Conservation (phyloP, 2,113 vertebrate species). For the Chaetodon auriga region DNA sequence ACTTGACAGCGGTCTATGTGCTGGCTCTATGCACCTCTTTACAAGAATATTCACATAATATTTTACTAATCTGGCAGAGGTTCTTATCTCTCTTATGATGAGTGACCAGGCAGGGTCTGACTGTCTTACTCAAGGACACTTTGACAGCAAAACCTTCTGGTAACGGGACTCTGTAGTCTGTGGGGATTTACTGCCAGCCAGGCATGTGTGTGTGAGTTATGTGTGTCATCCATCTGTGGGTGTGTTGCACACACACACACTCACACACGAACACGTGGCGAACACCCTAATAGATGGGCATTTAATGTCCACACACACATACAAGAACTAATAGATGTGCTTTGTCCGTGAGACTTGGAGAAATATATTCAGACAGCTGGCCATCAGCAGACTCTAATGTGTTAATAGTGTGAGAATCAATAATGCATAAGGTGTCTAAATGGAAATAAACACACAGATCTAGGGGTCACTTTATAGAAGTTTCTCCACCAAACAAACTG, state of each 20-base stretch:
- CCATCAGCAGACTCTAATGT: conserved; percentile 37
- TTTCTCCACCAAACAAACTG: conserved; percentile 26
- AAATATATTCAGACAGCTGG: conserved; percentile 56
- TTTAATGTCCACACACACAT: conserved; percentile 62
- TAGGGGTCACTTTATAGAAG: conserved; percentile 29
- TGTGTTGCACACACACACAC: conserved; percentile 6
- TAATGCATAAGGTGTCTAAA: conserved; percentile 64
- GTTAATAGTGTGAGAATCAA: conserved; percentile 63
- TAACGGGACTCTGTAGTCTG: conserved; percentile 68
- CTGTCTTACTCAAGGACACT: conserved; percentile 79
- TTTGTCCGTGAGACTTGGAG: conserved; percentile 62
- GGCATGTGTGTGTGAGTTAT: conserved; percentile 57
- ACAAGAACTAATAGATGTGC: conserved; percentile 70
- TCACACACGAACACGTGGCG: neutral
- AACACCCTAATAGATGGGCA: conserved; percentile 48
- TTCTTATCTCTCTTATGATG: conserved; percentile 57
- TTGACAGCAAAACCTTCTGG: conserved; percentile 73
- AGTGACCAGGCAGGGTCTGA: conserved; percentile 59
- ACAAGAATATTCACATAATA: conserved; percentile 17
- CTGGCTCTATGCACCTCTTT: neutral
- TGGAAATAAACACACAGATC: conserved; percentile 48
- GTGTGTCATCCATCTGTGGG: conserved; percentile 72
- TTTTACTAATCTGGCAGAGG: conserved; percentile 51
- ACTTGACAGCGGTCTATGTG: neutral
- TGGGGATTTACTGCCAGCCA: conserved; percentile 73